A percentile compares a stretch with the other conserved stretches of the same genome.
phyloP scores from a whole-genome alignment of 92 coral and sea anemone genomes.

The Palythoa grandis region DNA sequence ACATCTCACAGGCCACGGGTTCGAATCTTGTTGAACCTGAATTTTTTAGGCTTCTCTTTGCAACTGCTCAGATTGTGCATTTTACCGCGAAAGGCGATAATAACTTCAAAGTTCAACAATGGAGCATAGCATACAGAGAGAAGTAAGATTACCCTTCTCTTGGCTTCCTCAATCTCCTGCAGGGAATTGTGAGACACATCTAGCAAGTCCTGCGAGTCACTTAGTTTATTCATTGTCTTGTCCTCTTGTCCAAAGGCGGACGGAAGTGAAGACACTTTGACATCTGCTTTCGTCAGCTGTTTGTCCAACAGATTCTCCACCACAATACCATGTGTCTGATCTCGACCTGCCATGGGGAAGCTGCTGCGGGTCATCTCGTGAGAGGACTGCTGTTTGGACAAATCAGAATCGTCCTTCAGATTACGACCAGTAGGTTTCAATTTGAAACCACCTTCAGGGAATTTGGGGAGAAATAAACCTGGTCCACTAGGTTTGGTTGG shows the following conservation, averaged over 20 bases:
- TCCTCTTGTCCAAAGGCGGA: conserved; percentile 75
- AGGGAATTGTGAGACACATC: conserved; percentile 82
- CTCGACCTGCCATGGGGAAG: conserved; percentile 78
- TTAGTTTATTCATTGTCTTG: conserved; percentile 39
- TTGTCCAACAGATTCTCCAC: conserved; percentile 87
- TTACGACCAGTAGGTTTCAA: conserved; percentile 80
- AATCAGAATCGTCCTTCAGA: conserved; percentile 61
- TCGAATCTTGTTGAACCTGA: no score
- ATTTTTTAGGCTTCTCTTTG: no score
- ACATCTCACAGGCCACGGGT: no score
- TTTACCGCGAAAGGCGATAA: no score
- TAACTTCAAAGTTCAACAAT: no score
- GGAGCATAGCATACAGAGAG: no score
- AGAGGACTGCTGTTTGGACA: conserved; percentile 40
- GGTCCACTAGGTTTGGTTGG: conserved; percentile 62
- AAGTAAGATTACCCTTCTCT: conserved; percentile 68
- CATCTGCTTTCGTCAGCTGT: conserved; percentile 75
- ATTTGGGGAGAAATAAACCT: conserved; percentile 75
- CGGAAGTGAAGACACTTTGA: conserved; percentile 78
- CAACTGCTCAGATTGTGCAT: no score
- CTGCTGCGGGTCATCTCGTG: conserved; percentile 72
- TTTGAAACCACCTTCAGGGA: conserved; percentile 83
- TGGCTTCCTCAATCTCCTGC: conserved; percentile 84
- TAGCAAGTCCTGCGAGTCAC: conserved; percentile 57
- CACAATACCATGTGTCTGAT: conserved; percentile 71